Evolutionary conservation across 2,888 invertebrate genomes (phyloP).

Genomic region (Chymomyza procnemis): DNA sequence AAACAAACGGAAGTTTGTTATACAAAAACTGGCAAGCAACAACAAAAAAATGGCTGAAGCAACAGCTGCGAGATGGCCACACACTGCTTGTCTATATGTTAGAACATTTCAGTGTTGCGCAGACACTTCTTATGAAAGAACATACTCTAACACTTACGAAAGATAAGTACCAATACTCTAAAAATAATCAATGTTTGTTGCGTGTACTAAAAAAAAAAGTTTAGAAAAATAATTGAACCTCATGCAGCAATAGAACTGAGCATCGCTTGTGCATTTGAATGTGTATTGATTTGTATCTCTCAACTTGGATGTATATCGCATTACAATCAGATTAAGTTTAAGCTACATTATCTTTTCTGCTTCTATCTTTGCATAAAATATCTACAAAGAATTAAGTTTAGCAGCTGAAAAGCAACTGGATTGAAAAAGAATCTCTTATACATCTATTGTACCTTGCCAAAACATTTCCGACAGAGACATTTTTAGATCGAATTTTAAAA

Average conservation of each 20-base stretch:
- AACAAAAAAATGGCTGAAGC: constrained; percentile 33
- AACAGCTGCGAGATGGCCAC: too few species aligned
- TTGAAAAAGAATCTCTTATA: constrained; percentile 50
- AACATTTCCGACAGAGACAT: background rate
- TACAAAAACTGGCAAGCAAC: constrained; percentile 4
- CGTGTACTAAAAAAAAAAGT: too few species aligned
- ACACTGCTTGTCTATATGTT: constrained; percentile 9
- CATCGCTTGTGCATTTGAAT: too few species aligned
- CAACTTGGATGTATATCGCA: constrained; percentile 68
- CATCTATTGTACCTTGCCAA: constrained; percentile 20
- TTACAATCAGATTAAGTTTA: constrained; percentile 69
- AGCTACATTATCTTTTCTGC: constrained; percentile 33
- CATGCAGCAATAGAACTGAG: too few species aligned
- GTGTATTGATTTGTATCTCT: constrained; percentile 60
- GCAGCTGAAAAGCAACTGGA: constrained; percentile 57
- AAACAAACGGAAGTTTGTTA: constrained; percentile 15
- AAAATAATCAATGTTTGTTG: too few species aligned
- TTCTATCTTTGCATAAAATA: too few species aligned
- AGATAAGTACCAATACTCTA: too few species aligned
- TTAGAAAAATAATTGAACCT: too few species aligned
- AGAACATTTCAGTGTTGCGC: too few species aligned
- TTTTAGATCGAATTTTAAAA: background rate
- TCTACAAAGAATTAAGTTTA: constrained; percentile 58
- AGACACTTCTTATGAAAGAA: too few species aligned
- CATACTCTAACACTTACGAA: too few species aligned